Percentiles rank a stretch among this genome's conserved stretches.
phyloP scores from a whole-genome alignment of 2,888 invertebrate species.

The Zelleria hepariella region DNA sequence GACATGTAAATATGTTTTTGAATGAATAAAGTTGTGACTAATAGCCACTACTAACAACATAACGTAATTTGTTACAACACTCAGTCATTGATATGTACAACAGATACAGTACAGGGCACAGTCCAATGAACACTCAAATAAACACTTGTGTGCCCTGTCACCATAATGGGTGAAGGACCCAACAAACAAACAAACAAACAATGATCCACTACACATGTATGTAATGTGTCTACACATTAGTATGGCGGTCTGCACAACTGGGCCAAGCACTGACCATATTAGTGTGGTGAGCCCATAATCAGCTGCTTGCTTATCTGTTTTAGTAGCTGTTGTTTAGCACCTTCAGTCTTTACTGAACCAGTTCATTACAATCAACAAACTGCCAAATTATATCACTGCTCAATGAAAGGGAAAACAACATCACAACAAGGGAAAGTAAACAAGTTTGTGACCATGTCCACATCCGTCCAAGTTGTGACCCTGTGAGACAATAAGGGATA shows the following conservation, averaged over 20 bases:
- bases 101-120: not conserved
- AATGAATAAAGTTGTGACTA: not conserved
- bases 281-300: not conserved
- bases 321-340: not conserved
- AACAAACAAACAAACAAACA: too few species aligned
- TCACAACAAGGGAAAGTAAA: not conserved
- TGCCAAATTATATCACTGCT: not conserved
- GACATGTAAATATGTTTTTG: not conserved
- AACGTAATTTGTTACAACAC: not conserved
- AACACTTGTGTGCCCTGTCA: not conserved
- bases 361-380: not conserved
- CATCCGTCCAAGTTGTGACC: too few species aligned
- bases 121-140: not conserved
- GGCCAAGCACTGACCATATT: not conserved
- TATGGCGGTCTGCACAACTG: not conserved
- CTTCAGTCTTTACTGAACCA: too few species aligned
- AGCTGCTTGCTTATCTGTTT: constrained; percentile 1
- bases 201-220: too few species aligned
- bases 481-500: not conserved
- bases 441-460: not conserved
- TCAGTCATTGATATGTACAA: not conserved
- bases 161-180: not conserved
- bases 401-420: not conserved
- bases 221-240: not conserved
- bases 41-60: not conserved